Conservation (phyloP, 2,113 vertebrate species). For the Centropus bengalensis region DNA sequence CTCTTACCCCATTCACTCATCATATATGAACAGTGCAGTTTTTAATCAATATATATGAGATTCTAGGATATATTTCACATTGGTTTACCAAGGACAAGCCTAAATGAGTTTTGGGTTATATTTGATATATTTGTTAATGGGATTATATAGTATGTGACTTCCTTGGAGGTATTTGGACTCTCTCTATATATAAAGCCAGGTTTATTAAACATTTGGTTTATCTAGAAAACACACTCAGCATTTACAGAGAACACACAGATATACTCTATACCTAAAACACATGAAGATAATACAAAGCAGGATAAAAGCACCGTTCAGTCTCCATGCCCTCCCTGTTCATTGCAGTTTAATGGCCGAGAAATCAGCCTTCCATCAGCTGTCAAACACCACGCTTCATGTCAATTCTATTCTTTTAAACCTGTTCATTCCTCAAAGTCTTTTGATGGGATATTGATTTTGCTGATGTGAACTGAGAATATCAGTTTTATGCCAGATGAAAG, state of each 20-base stretch:
- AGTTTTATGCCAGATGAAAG: background rate
- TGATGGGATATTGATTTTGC: background rate
- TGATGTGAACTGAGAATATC: background rate
- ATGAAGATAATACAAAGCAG: background rate
- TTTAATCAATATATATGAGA: background rate
- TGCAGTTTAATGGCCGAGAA: background rate
- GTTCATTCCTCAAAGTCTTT: background rate
- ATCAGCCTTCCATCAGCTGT: background rate
- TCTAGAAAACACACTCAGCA: background rate
- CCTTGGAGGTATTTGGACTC: background rate
- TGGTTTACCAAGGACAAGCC: background rate
- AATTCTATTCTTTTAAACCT: background rate
- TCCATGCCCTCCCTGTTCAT: background rate
- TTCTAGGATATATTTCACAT: background rate
- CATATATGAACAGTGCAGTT: background rate
- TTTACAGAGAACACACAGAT: background rate
- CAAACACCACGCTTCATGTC: background rate
- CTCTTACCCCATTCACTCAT: background rate
- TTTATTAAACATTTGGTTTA: background rate
- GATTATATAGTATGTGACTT: background rate
- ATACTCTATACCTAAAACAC: background rate
- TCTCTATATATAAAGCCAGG: background rate
- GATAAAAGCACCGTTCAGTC: background rate
- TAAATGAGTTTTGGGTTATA: background rate
- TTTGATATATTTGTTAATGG: background rate